phyloP scores from a whole-genome alignment of 2,113 vertebrate species.

The Onychostruthus taczanowskii region DNA sequence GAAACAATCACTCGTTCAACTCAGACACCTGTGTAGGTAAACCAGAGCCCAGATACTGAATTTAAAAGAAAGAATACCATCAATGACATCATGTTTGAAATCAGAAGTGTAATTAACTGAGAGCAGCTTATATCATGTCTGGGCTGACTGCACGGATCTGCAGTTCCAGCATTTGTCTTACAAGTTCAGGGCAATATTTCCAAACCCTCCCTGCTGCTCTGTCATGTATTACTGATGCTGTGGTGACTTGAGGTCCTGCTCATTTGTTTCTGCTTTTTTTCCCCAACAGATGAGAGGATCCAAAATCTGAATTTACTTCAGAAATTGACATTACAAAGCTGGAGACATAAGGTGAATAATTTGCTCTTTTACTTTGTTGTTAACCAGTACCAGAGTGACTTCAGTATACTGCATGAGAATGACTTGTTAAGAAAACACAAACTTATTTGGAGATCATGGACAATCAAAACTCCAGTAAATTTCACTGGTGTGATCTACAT shows the following conservation, averaged over 20 bases:
- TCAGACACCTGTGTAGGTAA: neutral
- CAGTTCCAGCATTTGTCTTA: neutral
- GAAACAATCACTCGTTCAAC: neutral
- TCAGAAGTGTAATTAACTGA: neutral
- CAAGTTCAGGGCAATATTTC: neutral
- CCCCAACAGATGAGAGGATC: accelerated
- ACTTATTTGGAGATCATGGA: neutral
- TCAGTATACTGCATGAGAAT: neutral
- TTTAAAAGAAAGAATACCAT: neutral
- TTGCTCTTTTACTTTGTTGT: neutral
- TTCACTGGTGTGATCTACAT: neutral
- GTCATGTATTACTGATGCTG: too few relatives aligned
- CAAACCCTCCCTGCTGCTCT: neutral
- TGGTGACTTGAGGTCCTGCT: neutral
- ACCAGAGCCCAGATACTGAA: neutral
- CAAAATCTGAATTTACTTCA: neutral
- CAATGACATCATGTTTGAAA: neutral
- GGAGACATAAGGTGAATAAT: neutral
- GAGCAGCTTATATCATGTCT: neutral
- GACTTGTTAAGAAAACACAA: neutral
- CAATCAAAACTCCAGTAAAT: neutral
- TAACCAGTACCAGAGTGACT: neutral
- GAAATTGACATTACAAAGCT: neutral
- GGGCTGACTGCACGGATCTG: neutral
- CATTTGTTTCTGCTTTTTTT: neutral